These are phyloP conservation scores for Drosophila novamexicana DNA, from an alignment of 1,140 invertebrate genomes.

Conservation along the genomic window DNA sequence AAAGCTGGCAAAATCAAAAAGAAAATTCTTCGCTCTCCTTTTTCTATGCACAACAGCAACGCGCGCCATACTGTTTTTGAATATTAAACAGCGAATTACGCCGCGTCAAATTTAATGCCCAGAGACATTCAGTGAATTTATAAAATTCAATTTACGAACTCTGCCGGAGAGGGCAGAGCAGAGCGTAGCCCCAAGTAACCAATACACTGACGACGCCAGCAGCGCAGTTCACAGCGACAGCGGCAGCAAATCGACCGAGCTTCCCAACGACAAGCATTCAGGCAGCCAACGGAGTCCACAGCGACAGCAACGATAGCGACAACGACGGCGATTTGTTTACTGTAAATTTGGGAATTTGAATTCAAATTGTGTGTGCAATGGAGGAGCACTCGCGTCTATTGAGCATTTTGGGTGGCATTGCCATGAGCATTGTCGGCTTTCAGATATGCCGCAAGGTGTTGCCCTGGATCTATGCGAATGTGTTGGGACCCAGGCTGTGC, in stretches of 20 bases:
- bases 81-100: constrained; percentile 51
- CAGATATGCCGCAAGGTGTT: constrained; percentile 72
- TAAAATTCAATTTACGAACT: constrained; percentile 39
- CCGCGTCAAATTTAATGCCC: constrained; percentile 10
- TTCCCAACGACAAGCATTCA: constrained; percentile 5
- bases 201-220: constrained; percentile 26
- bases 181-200: constrained; percentile 4
- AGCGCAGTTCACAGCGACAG: constrained; percentile 15
- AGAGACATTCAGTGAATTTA: constrained; percentile 23
- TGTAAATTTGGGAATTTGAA: background rate
- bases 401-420: constrained; percentile 58
- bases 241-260: constrained; percentile 3
- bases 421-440: constrained; percentile 72
- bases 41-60: constrained; percentile 31
- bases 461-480: constrained; percentile 84
- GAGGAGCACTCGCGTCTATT: constrained; percentile 56
- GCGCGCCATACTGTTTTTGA: constrained; percentile 43
- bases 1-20: constrained; percentile 5
- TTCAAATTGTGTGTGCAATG: constrained; percentile 22
- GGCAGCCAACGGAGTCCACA: constrained; percentile 31
- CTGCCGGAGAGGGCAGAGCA: constrained; percentile 18
- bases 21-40: constrained; percentile 36
- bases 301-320: constrained; percentile 8
- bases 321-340: background rate
- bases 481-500: constrained; percentile 79